These are phyloP conservation scores for Hypolimnas misippus DNA, from an alignment of 2,888 invertebrate species.

Conservation along the genomic window DNA sequence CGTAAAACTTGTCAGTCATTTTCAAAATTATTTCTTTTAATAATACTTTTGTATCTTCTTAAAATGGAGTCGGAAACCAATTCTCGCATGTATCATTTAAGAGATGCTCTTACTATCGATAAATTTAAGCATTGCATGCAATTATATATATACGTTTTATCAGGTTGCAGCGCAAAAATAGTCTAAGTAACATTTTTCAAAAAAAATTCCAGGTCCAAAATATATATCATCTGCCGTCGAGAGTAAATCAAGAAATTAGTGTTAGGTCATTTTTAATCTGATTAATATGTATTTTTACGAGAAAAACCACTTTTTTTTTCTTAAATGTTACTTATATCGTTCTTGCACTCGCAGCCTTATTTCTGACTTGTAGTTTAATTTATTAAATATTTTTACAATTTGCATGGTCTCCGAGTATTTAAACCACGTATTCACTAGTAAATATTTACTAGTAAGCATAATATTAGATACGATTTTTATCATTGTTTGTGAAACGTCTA, in stretches of 20 bases:
- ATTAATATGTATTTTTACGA: no score
- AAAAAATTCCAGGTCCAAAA: no score
- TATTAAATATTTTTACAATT: not conserved
- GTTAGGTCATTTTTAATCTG: no score
- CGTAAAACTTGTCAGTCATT: conserved; percentile 3
- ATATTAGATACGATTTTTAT: no score
- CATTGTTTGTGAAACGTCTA: conserved; percentile 3
- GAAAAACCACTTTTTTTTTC: no score
- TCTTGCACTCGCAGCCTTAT: no score
- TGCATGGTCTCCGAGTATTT: conserved; percentile 13
- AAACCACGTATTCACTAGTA: not conserved
- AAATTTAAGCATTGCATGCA: conserved; percentile 19
- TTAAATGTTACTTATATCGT: no score
- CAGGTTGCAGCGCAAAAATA: not conserved
- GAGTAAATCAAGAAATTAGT: no score
- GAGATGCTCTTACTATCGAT: not conserved
- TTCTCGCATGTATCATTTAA: conserved; percentile 32
- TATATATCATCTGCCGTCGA: no score
- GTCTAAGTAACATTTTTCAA: no score
- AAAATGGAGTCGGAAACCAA: conserved; percentile 30
- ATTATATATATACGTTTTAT: conserved; percentile 8
- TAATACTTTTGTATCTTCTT: conserved; percentile 15
- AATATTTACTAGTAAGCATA: no score
- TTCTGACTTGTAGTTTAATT: not conserved
- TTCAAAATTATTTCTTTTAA: conserved; percentile 4